These are phyloP conservation scores for Mesopsocus fuscifrons DNA, from an alignment of 2,888 invertebrate species.

Conservation along the genomic window DNA sequence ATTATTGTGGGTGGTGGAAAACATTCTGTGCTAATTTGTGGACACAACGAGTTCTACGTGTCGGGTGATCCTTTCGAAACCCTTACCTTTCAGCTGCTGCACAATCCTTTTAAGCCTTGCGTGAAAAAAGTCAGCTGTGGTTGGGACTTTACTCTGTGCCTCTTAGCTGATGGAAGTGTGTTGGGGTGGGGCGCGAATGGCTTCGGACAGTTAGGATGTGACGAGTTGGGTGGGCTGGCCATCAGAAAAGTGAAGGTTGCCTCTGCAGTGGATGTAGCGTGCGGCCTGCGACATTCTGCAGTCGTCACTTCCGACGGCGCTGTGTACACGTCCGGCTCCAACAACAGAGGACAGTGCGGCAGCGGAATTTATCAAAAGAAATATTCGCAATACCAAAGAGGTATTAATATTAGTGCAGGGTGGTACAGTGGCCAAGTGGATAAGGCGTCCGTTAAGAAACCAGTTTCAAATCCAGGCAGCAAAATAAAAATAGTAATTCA, in stretches of 20 bases:
- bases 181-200: constrained; percentile 64
- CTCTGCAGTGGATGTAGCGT: constrained; percentile 31
- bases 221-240: constrained; percentile 24
- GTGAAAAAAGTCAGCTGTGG: constrained; percentile 46
- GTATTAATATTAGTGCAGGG: too few species aligned
- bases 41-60: neutral
- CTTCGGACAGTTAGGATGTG: constrained; percentile 45
- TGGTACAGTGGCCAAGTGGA: too few species aligned
- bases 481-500: too few species aligned
- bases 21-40: too few species aligned
- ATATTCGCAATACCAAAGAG: too few species aligned
- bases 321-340: constrained; percentile 43
- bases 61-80: constrained; percentile 23
- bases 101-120: constrained; percentile 19
- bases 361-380: too few species aligned
- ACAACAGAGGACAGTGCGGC: constrained; percentile 48
- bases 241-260: constrained; percentile 21
- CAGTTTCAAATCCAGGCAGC: too few species aligned
- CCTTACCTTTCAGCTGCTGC: neutral
- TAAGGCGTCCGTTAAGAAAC: too few species aligned
- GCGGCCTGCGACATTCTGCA: constrained; percentile 49
- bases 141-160: constrained; percentile 53
- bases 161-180: constrained; percentile 44
- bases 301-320: constrained; percentile 39
- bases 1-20: too few species aligned